Percentiles rank a stretch among this genome's conserved stretches.
phyloP scores from a whole-genome alignment of 2,888 invertebrate genomes.

The Lithosia quadra region DNA sequence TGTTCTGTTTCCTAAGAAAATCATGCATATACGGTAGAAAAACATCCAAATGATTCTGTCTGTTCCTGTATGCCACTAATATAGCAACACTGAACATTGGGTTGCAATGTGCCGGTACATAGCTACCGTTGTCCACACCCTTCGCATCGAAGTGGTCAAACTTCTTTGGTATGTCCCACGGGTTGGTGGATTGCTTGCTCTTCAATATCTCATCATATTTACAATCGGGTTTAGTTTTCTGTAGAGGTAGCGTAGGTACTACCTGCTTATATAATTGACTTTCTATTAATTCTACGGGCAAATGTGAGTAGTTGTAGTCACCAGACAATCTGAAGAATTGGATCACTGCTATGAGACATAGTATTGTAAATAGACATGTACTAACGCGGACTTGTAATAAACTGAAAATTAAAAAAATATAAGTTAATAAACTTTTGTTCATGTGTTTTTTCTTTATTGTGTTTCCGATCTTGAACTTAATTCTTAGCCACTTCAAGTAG shows the following conservation, averaged over 20 bases:
- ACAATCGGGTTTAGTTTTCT: constrained; percentile 63
- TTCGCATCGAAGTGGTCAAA: constrained; percentile 62
- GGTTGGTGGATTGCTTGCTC: constrained; percentile 56
- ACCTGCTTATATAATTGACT: constrained; percentile 54
- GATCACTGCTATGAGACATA: constrained; percentile 60
- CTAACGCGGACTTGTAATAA: constrained; percentile 61
- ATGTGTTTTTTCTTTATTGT: no score
- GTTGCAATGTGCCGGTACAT: constrained; percentile 68
- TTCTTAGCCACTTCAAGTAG: no score
- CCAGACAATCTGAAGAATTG: constrained; percentile 63
- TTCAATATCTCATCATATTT: constrained; percentile 67
- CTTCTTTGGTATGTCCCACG: constrained; percentile 59
- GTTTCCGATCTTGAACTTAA: no score
- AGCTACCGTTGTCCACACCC: constrained; percentile 70
- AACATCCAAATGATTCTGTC: constrained; percentile 91
- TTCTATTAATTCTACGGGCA: constrained; percentile 58
- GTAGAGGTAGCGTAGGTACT: constrained; percentile 53
- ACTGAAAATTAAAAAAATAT: constrained; percentile 38
- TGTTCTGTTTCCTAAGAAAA: constrained; percentile 92
- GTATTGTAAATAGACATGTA: constrained; percentile 49
- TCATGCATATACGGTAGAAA: constrained; percentile 95
- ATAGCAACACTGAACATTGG: constrained; percentile 90
- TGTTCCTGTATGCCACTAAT: constrained; percentile 92
- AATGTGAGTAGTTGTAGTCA: constrained; percentile 64
- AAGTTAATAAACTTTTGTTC: no score